These are phyloP conservation scores for Agrypnus murinus DNA, from an alignment of 2,888 invertebrate genomes.

Conservation along the genomic window DNA sequence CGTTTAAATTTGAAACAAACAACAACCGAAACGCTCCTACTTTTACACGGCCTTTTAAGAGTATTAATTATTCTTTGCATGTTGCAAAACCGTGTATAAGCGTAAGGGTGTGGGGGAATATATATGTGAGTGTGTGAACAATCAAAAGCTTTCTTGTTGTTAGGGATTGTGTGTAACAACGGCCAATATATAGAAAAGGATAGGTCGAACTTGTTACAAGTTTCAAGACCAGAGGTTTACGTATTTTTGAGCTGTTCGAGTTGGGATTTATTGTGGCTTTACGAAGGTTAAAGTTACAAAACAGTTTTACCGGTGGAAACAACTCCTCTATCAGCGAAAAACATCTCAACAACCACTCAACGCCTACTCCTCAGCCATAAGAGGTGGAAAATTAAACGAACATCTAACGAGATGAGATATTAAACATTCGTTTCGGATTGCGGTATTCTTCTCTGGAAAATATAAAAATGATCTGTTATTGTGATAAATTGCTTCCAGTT, in stretches of 20 bases:
- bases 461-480: conserved; percentile 11
- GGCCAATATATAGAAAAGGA: conserved; percentile 12
- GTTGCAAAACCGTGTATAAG: not conserved
- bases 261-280: conserved; percentile 47
- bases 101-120: too few species aligned
- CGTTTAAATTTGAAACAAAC: conserved; percentile 33
- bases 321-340: conserved; percentile 21
- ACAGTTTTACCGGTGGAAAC: conserved; percentile 33
- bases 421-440: not conserved
- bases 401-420: not conserved
- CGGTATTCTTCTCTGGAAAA: not conserved
- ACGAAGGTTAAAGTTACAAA: conserved; percentile 41
- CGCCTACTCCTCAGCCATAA: not conserved
- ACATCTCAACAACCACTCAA: conserved; percentile 11
- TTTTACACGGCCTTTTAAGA: conserved; percentile 23
- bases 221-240: conserved; percentile 39
- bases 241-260: conserved; percentile 44
- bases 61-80: conserved; percentile 27
- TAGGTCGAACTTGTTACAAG: conserved; percentile 32
- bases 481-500: conserved; percentile 22
- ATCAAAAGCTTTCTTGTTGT: conserved; percentile 7
- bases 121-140: too few species aligned
- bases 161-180: conserved; percentile 14
- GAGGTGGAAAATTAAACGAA: conserved; percentile 3
- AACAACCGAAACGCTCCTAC: conserved; percentile 9